phyloP scores from a whole-genome alignment of 2,888 invertebrate species.

The Beris morrisii region DNA sequence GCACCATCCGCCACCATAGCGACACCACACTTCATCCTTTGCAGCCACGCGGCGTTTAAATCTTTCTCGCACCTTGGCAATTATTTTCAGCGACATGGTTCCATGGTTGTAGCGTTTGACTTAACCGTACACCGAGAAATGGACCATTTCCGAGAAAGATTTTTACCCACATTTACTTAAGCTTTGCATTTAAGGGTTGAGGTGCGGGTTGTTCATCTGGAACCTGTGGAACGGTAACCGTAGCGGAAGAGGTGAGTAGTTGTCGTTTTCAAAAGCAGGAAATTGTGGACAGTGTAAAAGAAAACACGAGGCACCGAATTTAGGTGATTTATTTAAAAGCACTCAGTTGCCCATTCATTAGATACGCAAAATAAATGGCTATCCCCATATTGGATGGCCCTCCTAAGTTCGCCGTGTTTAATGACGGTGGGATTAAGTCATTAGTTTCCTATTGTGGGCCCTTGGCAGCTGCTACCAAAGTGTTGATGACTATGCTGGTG shows the following conservation, averaged over 20 bases:
- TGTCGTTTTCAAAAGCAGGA: constrained; percentile 23
- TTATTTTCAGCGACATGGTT: not conserved
- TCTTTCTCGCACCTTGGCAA: constrained; percentile 3
- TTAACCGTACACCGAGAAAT: no score
- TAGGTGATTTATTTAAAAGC: constrained; percentile 37
- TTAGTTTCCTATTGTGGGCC: constrained; percentile 39
- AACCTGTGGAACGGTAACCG: no score
- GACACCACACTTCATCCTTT: not conserved
- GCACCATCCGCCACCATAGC: not conserved
- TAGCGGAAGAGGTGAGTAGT: constrained; percentile 18
- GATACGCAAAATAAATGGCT: constrained; percentile 36
- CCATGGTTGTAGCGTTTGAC: no score
- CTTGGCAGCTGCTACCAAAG: constrained; percentile 22
- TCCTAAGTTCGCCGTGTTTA: constrained; percentile 34
- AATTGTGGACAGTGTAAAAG: constrained; percentile 33
- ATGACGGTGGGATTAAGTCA: constrained; percentile 39
- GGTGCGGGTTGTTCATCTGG: no score
- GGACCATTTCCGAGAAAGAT: no score
- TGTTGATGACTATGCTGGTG: no score
- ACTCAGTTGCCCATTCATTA: constrained; percentile 37
- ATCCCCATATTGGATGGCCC: constrained; percentile 15
- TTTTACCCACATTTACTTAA: no score
- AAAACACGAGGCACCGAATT: constrained; percentile 23
- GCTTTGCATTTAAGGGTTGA: no score
- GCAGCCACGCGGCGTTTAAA: not conserved